Evolutionary conservation across 2,113 vertebrate genomes (phyloP).

Genomic region (Phalacrocorax pelagicus): DNA sequence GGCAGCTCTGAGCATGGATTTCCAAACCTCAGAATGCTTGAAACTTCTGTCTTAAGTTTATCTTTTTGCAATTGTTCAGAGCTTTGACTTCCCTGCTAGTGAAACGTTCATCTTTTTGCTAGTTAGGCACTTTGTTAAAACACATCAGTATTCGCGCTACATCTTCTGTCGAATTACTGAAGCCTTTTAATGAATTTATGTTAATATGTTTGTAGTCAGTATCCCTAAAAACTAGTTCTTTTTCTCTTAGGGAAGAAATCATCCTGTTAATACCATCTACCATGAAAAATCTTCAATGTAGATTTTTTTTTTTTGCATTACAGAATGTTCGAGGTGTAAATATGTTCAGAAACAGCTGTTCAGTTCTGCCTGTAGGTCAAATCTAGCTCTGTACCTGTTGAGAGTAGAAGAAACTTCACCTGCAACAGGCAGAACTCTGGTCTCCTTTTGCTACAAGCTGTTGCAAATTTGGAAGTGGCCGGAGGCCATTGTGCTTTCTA

Average conservation of each 20-base stretch:
- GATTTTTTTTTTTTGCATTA: background rate
- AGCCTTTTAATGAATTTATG: background rate
- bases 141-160: background rate
- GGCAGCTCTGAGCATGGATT: background rate
- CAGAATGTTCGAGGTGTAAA: background rate
- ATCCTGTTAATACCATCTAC: background rate
- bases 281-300: background rate
- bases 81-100: background rate
- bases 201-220: background rate
- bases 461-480: background rate
- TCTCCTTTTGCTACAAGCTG: background rate
- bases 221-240: background rate
- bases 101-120: background rate
- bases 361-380: background rate
- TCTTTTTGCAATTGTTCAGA: background rate
- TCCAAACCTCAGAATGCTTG: background rate
- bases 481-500: background rate
- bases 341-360: background rate
- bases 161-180: background rate
- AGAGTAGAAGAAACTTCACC: background rate
- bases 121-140: background rate
- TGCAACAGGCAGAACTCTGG: background rate
- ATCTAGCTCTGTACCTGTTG: background rate
- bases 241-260: background rate
- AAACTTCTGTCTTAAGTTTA: background rate